These are phyloP conservation scores for Macrochelys suwanniensis DNA, from an alignment of 2,797 vertebrate species.

Conservation along the genomic window DNA sequence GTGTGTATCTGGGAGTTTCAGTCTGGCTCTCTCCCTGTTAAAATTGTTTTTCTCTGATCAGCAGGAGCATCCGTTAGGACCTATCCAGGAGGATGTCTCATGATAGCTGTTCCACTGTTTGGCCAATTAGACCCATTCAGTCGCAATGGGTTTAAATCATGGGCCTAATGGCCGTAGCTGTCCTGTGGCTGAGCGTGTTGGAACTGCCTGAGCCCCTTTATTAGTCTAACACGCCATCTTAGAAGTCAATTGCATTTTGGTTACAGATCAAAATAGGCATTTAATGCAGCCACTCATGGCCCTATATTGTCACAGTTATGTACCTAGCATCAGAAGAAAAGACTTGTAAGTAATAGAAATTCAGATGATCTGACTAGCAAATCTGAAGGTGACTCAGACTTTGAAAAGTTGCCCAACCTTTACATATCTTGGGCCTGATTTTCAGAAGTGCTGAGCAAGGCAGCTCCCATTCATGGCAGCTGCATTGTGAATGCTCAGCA, in stretches of 20 bases:
- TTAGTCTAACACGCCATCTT: neutral
- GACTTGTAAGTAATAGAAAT: neutral
- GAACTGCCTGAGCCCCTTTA: neutral
- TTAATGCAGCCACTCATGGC: neutral
- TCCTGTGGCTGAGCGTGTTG: neutral
- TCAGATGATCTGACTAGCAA: neutral
- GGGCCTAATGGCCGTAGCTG: neutral
- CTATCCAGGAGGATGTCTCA: neutral
- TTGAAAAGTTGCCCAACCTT: neutral
- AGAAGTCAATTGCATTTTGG: neutral
- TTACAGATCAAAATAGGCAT: neutral
- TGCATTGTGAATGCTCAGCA: neutral
- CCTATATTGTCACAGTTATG: neutral
- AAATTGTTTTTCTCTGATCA: neutral
- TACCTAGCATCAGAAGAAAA: neutral
- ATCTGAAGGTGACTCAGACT: neutral
- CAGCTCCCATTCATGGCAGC: neutral
- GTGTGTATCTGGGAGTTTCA: neutral
- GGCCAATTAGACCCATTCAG: neutral
- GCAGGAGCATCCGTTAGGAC: neutral
- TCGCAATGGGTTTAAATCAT: neutral
- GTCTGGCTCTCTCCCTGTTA: neutral
- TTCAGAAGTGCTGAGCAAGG: neutral
- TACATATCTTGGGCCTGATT: neutral
- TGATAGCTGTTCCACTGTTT: neutral